phyloP scores from a whole-genome alignment of 2,797 vertebrate species.

The Selene dorsalis region DNA sequence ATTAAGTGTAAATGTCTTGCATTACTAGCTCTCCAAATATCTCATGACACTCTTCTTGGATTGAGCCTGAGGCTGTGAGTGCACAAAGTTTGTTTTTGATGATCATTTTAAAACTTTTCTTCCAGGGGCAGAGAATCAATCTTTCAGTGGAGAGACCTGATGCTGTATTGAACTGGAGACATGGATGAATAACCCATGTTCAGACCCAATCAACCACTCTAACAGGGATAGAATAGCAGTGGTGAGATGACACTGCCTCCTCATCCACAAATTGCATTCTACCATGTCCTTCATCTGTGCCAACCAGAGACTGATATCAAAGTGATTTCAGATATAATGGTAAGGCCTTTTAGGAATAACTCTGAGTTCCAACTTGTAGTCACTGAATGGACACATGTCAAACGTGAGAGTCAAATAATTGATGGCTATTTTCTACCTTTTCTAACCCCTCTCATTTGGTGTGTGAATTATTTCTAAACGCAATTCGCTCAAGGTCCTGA shows the following conservation, averaged over 20 bases:
- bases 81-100: constrained; percentile 49
- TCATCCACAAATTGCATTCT: constrained; percentile 44
- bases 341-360: constrained; percentile 6
- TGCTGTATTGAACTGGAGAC: constrained; percentile 51
- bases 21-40: constrained; percentile 56
- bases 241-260: constrained; percentile 40
- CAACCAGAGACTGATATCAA: constrained; percentile 27
- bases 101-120: constrained; percentile 55
- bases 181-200: constrained; percentile 62
- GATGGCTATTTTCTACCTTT: constrained; percentile 19
- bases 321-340: constrained; percentile 31
- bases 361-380: constrained; percentile 12
- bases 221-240: constrained; percentile 36
- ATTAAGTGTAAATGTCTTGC: constrained; percentile 53
- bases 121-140: constrained; percentile 47
- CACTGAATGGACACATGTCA: not conserved
- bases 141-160: constrained; percentile 31
- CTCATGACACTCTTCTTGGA: constrained; percentile 35
- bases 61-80: constrained; percentile 17
- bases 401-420: constrained; percentile 17
- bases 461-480: constrained; percentile 6
- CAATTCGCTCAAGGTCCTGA: constrained; percentile 15
- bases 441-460: not conserved
- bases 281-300: constrained; percentile 22
- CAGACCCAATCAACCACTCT: constrained; percentile 57